Evolutionary conservation across 1,140 invertebrate genomes (phyloP), one percentile per base, ranked within the genome.

Genomic region (Zelostemma sp.): DNA sequence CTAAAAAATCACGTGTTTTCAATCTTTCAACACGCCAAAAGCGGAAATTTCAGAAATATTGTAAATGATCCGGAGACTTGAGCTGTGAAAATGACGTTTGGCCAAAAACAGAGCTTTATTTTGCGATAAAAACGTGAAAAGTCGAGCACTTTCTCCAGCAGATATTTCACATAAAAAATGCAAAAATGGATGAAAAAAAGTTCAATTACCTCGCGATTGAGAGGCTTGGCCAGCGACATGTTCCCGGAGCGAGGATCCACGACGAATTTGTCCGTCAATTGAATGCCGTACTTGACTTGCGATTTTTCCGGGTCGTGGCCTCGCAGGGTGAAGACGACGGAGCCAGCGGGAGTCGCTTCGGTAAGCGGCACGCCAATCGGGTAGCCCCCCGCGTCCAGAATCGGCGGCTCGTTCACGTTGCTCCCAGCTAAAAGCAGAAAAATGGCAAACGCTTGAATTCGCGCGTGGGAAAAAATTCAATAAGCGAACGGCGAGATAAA

Each of bases 301-400:
- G 90, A 89, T 41, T 89, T 91, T 80, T 95, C 93, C 1, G 94
- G 94, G 87, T 96, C 94, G 9, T 87, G 86, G 6, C 92, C 95
- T 75, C 92, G 89, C 38, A 96, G 83, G 11, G 86, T 91, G 80
- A 92, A 95, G 17, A 96, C 90, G 1, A 91, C 84, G 0, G 89
- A 87, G 0, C 93, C 94, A 9, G 95, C 90, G 1, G 91, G 88
- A 9, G 91, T 93, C 73, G 89, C 91, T 86, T 96, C 94, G 3
- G 88, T 88, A 2, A 96, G 80, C 0, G 92, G 88, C 67, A 92
- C 85, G 63, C 78, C 83, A 58, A 72, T 67, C 8, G 83, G 83
- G 66, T 81, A 84, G 53, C 78, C 80, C 0, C 72, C 68, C 6
- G 71, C 68, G 8, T 84, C 81, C 19, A 86, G 78, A 56, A 80